phyloP scores from a whole-genome alignment of 2,888 invertebrate species.

The Phania funesta region DNA sequence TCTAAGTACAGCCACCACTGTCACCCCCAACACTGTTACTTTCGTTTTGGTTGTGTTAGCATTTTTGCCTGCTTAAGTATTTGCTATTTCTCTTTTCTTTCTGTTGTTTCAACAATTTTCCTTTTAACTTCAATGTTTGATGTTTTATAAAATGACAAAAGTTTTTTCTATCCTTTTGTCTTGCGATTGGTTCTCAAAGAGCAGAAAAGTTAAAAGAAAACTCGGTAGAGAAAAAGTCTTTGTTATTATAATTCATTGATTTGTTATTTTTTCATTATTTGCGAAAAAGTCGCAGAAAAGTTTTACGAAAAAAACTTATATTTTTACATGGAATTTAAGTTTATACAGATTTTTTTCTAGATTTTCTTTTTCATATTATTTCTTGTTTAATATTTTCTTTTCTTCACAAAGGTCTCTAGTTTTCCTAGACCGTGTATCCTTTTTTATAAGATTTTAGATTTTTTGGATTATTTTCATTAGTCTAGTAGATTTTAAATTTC shows the following conservation, averaged over 20 bases:
- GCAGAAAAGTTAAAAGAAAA: background rate
- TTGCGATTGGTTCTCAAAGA: background rate
- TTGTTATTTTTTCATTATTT: conserved; percentile 67
- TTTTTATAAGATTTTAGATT: conserved; percentile 24
- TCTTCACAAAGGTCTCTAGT: conserved; percentile 7
- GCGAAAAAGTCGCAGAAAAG: background rate
- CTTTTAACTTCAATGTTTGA: conserved; percentile 64
- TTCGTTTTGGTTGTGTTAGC: conserved; percentile 31
- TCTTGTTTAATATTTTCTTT: background rate
- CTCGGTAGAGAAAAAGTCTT: conserved; percentile 15
- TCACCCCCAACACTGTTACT: conserved; percentile 2
- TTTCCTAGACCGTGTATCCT: conserved; percentile 49
- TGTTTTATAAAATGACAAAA: conserved; percentile 63
- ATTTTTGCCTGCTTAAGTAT: conserved; percentile 11
- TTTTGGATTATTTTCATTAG: conserved; percentile 42
- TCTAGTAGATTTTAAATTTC: conserved; percentile 52
- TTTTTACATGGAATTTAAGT: conserved; percentile 38
- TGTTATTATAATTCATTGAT: conserved; percentile 67
- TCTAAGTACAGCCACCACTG: conserved; percentile 1
- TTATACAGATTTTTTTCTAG: conserved; percentile 22
- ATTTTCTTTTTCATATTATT: background rate
- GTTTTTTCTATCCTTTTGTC: conserved; percentile 47
- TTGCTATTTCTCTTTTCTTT: conserved; percentile 4
- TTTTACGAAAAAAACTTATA: conserved; percentile 26
- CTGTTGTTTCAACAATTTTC: conserved; percentile 46